These are phyloP conservation scores for Geotrypetes seraphini DNA, from an alignment of 2,797 vertebrate species.

Conservation along the genomic window DNA sequence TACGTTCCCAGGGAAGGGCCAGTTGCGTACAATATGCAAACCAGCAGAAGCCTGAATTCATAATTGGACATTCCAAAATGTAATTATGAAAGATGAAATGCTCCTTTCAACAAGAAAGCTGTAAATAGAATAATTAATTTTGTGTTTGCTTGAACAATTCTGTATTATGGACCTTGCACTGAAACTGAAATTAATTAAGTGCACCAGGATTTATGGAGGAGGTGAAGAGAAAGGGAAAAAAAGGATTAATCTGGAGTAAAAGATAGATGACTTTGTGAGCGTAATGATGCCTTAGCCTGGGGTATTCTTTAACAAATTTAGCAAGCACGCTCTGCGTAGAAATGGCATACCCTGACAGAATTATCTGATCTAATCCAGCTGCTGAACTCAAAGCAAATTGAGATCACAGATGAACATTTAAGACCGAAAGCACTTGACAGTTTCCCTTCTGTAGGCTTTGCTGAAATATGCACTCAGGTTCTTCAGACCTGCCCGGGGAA, in stretches of 20 bases:
- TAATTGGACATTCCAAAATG: slow-evolving; percentile 95
- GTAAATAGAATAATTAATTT: slow-evolving; percentile 99
- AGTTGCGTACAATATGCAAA: slow-evolving; percentile 51
- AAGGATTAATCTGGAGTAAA: slow-evolving; percentile 94
- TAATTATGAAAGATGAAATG: slow-evolving; percentile 99
- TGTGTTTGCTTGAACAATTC: slow-evolving; percentile 98
- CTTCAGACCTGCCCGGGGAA: too few relatives aligned
- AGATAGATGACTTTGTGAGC: slow-evolving; percentile 96
- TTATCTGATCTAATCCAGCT: slow-evolving; percentile 63
- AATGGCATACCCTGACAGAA: slow-evolving; percentile 55
- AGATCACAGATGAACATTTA: slow-evolving; percentile 33
- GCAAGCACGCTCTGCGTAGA: slow-evolving; percentile 55
- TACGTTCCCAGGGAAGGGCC: slow-evolving; percentile 43
- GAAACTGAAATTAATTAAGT: slow-evolving; percentile 99
- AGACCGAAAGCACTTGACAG: slow-evolving; percentile 28
- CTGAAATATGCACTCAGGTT: too few relatives aligned
- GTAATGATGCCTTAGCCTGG: slow-evolving; percentile 90
- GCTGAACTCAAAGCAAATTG: slow-evolving; percentile 48
- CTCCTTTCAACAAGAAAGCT: slow-evolving; percentile 96
- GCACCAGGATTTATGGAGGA: slow-evolving; percentile 98
- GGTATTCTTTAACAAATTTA: slow-evolving; percentile 91
- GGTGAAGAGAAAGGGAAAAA: slow-evolving; percentile 72
- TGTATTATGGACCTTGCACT: slow-evolving; percentile 91
- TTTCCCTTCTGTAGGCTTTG: not conserved
- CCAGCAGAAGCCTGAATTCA: slow-evolving; percentile 67